Conservation (phyloP, 1,140 invertebrate species). For the Drosophila simulans region DNA sequence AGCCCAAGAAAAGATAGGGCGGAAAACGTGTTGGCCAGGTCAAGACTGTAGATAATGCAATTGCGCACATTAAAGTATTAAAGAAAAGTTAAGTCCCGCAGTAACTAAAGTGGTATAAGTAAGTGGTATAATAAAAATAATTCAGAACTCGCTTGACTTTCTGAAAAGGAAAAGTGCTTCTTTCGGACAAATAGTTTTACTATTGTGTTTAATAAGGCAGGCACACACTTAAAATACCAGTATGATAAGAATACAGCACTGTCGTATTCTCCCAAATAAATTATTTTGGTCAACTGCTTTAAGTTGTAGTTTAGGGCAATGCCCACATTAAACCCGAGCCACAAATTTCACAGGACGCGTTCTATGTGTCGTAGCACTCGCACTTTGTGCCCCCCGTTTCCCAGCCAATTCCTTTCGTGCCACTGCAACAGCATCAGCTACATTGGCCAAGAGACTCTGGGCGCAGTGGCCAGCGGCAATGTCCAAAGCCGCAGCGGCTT, state of each 20-base stretch:
- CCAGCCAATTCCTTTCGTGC: slow-evolving; percentile 34
- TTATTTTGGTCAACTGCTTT: slow-evolving; percentile 4
- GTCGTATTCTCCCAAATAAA: not conserved
- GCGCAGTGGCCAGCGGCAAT: slow-evolving; percentile 29
- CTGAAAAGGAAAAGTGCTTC: too few species aligned
- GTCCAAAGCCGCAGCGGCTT: slow-evolving; percentile 44
- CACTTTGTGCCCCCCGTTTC: not conserved
- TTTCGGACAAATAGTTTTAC: too few species aligned
- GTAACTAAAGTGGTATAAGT: too few species aligned
- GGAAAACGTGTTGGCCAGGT: slow-evolving; percentile 7
- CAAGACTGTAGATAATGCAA: not conserved
- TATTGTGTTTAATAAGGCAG: too few species aligned
- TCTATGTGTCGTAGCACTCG: slow-evolving; percentile 42
- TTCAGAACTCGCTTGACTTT: too few species aligned
- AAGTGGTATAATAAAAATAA: too few species aligned
- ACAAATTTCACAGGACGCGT: slow-evolving; percentile 44
- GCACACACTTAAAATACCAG: too few species aligned
- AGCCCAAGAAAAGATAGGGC: slow-evolving; percentile 1
- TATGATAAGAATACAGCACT: too few species aligned
- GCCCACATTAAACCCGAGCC: slow-evolving; percentile 53
- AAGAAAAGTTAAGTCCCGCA: too few species aligned
- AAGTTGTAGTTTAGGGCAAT: slow-evolving; percentile 17
- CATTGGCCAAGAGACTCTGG: slow-evolving; percentile 29
- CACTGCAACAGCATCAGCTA: slow-evolving; percentile 37
- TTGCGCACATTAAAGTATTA: not conserved